Conservation (phyloP, 2,888 invertebrate species). For the Pristionchus fissidentatus region DNA sequence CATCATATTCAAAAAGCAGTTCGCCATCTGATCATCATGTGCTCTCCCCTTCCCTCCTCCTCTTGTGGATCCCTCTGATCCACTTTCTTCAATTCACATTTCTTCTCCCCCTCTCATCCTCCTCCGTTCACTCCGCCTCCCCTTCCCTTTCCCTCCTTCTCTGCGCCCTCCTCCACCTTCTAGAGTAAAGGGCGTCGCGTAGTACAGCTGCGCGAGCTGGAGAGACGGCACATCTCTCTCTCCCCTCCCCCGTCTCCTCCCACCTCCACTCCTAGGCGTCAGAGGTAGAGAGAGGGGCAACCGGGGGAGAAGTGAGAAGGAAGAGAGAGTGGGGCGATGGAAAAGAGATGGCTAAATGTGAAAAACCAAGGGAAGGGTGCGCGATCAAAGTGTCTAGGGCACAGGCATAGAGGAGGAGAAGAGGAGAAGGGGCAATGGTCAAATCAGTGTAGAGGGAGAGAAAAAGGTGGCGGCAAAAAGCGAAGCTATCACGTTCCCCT, state of each 20-base stretch:
- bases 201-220: conserved; percentile 41
- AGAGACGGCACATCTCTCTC: background rate
- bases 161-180: conserved; percentile 1
- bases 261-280: conserved; percentile 6
- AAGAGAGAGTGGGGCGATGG: background rate
- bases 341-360: conserved; percentile 25
- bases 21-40: too few relatives aligned
- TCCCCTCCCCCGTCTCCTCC: background rate
- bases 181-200: conserved; percentile 23
- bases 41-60: background rate
- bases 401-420: background rate
- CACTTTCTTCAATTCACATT: background rate
- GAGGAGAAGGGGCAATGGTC: background rate
- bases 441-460: background rate
- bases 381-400: background rate
- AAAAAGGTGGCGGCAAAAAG: conserved; percentile 9
- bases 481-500: conserved; percentile 26
- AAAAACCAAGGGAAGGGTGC: conserved; percentile 12
- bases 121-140: background rate
- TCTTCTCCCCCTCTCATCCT: background rate
- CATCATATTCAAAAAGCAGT: too few relatives aligned
- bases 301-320: background rate
- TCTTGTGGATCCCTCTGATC: background rate
- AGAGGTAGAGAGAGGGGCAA: conserved; percentile 15
- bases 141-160: background rate